Percentiles rank a stretch among this genome's conserved stretches.
Conservation (phyloP, 1,140 invertebrate genomes). For the Triops cancriformis region DNA sequence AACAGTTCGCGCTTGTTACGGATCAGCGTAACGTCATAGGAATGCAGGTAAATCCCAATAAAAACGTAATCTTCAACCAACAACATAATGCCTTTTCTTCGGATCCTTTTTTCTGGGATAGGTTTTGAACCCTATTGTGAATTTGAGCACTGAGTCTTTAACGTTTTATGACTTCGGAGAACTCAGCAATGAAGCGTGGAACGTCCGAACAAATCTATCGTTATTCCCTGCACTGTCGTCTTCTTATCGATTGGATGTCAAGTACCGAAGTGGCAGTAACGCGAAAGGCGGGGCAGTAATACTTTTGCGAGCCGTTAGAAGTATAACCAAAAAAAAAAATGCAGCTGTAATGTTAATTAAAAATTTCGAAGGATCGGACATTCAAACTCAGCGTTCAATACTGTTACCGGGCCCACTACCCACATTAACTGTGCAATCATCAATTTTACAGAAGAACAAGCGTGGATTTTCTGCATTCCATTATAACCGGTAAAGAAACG, state of each 20-base stretch:
- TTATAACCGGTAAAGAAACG: conserved; percentile 58
- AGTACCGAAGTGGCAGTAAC: conserved; percentile 68
- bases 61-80: background rate
- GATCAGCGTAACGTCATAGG: conserved; percentile 35
- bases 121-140: conserved; percentile 70
- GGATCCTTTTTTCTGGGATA: background rate
- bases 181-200: conserved; percentile 51
- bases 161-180: conserved; percentile 55
- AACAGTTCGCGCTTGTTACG: conserved; percentile 25
- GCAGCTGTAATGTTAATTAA: background rate
- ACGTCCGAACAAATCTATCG: conserved; percentile 66
- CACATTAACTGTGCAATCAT: conserved; percentile 56
- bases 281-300: conserved; percentile 72
- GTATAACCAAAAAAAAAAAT: conserved; percentile 25
- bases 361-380: conserved; percentile 27
- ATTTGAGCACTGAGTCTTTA: conserved; percentile 72
- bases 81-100: background rate
- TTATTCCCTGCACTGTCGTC: conserved; percentile 78
- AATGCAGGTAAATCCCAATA: conserved; percentile 34
- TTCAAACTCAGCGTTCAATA: conserved; percentile 43
- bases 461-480: conserved; percentile 73
- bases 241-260: conserved; percentile 68
- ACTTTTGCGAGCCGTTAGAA: conserved; percentile 60
- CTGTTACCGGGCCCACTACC: conserved; percentile 67
- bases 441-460: conserved; percentile 68